Percentiles rank a stretch among this genome's conserved stretches.
These are phyloP conservation scores for Drosophila sp. DNA, from an alignment of 1,140 invertebrate genomes.

Conservation along the genomic window DNA sequence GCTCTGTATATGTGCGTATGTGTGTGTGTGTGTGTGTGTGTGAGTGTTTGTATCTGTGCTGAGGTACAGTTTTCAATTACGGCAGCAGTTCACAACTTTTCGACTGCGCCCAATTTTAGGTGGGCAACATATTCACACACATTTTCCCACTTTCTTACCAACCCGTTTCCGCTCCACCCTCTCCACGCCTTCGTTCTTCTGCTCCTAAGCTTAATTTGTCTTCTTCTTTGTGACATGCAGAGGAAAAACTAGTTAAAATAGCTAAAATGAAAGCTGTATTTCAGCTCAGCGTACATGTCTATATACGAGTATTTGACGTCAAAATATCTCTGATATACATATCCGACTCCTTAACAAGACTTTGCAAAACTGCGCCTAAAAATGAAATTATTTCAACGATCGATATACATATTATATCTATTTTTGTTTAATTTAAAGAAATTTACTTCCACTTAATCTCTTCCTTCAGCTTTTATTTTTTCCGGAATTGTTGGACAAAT, in stretches of 20 bases:
- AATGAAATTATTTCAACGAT: too few relatives aligned
- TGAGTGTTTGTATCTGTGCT: slow-evolving; percentile 29
- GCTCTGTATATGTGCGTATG: slow-evolving; percentile 23
- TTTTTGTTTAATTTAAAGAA: too few relatives aligned
- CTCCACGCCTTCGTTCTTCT: too few relatives aligned
- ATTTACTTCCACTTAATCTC: too few relatives aligned
- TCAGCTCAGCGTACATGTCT: too few relatives aligned
- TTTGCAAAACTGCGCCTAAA: too few relatives aligned
- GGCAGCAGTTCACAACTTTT: slow-evolving; percentile 68
- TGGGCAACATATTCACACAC: slow-evolving; percentile 25
- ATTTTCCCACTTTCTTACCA: slow-evolving; percentile 22
- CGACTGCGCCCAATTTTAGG: slow-evolving; percentile 50
- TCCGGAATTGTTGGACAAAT: too few relatives aligned
- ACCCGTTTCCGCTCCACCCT: background rate
- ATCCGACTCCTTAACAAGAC: too few relatives aligned
- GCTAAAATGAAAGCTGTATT: background rate
- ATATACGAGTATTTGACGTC: too few relatives aligned
- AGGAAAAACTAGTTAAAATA: background rate
- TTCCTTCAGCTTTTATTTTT: too few relatives aligned
- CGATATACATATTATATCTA: too few relatives aligned
- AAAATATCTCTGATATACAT: too few relatives aligned
- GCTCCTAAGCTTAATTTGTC: slow-evolving; percentile 17
- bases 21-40: slow-evolving; percentile 14
- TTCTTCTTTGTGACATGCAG: background rate
- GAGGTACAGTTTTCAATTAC: slow-evolving; percentile 77